Evolutionary conservation across 2,888 invertebrate species (phyloP), one percentile per base, ranked within the genome.

Genomic region (Drosophila ezoana): DNA sequence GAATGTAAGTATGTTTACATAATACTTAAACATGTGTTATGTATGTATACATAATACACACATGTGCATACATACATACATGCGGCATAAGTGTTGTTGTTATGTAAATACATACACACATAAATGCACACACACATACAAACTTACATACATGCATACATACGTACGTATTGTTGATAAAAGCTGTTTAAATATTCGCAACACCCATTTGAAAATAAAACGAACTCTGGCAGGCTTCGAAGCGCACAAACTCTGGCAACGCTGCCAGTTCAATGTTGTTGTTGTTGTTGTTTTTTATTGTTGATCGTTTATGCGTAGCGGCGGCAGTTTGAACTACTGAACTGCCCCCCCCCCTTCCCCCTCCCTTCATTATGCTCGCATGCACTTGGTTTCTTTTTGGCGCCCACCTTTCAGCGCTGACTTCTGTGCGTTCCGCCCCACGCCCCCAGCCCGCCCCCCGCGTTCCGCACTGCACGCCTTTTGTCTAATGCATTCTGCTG

Each of bases 151-250:
- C 40, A 10, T 61, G n/a, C 10, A 13, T 54, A 45, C 10, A 13
- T 49, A 43, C 14, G 28, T 49, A 37, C 32, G 51, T 58, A 63
- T 37, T 67, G 63, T 69, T 64, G 69, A 76, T 79, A 79, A 76
- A 76, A 79, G 76, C 76, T 76, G 79, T 75, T 76, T 65, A 76
- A 76, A 76, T 79, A 79, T 79, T 75, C 76, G 76, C 79, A 69
- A 69, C 64, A 58, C 41, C 16, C 60, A 56, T 64, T 74, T 61
- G 38, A 64, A 79, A 73, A 35, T 13, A 44, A 62, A 49, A 43
- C 32, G 44, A 44, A 43, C 66, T 52, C 52, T 44, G 43, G 64
- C 48, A 48, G 41, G 20, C 52, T 59, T 16, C 8, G 11, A 16
- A 54, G 56, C 40, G 20, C 10, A 33, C 47, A 64, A 43, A 18